A percentile compares a stretch with the other conserved stretches of the same genome.
These are phyloP conservation scores for Oppia nitens DNA, from an alignment of 1,140 invertebrate genomes.

Conservation along the genomic window DNA sequence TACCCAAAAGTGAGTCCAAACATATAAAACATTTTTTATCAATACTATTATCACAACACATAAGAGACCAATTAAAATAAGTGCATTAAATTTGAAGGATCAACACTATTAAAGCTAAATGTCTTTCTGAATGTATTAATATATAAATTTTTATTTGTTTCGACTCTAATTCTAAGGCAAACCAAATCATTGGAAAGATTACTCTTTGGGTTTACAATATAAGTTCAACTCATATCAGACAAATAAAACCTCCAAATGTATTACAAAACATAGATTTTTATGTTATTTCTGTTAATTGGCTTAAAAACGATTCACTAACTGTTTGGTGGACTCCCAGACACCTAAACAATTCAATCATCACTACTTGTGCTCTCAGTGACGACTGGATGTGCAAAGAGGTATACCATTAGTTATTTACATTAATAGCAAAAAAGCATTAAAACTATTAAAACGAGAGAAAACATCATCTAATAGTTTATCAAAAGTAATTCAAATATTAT, in stretches of 20 bases:
- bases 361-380: not conserved
- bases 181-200: not conserved
- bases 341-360: constrained; percentile 8
- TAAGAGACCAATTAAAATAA: too few species aligned
- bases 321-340: constrained; percentile 13
- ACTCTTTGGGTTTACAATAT: constrained; percentile 4
- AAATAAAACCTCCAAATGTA: not conserved
- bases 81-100: too few species aligned
- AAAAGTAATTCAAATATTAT: not conserved
- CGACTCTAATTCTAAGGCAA: not conserved
- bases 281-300: constrained; percentile 12
- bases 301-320: not conserved
- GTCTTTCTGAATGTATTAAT: too few species aligned
- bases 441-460: too few species aligned
- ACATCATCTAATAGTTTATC: too few species aligned
- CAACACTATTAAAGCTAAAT: too few species aligned
- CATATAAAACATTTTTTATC: too few species aligned
- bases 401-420: too few species aligned
- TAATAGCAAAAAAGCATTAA: too few species aligned
- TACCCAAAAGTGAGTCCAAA: not conserved
- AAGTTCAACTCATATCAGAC: not conserved
- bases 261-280: constrained; percentile 11
- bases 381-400: constrained; percentile 11
- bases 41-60: not conserved
- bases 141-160: not conserved